These are phyloP conservation scores for Drosophila aff. DNA, from an alignment of 1,140 invertebrate species.

Conservation along the genomic window DNA sequence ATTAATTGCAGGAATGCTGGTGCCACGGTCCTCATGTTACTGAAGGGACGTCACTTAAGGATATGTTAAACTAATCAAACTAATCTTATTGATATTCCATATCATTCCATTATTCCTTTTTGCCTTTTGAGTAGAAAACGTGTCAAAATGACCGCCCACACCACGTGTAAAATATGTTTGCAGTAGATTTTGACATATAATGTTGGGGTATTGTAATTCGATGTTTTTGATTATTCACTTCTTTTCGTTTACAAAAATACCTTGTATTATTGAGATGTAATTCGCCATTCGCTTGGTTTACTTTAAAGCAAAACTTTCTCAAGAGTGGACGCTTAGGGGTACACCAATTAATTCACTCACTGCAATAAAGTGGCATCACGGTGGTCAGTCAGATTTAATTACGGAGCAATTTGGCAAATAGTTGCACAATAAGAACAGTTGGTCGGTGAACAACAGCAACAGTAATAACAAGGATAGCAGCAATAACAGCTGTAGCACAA, in stretches of 20 bases:
- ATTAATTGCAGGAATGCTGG: no score
- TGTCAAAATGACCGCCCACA: no score
- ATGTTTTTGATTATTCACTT: neutral
- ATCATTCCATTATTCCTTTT: no score
- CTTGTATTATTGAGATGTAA: neutral
- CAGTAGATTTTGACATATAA: neutral
- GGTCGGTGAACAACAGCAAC: constrained; percentile 23
- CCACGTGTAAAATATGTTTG: neutral
- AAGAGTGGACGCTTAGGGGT: constrained; percentile 14
- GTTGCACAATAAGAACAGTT: constrained; percentile 54
- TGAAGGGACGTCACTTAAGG: no score
- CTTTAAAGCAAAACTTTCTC: neutral
- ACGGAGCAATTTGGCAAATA: constrained; percentile 58
- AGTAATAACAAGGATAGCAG: constrained; percentile 33
- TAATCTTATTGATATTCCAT: no score
- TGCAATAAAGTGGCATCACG: constrained; percentile 34
- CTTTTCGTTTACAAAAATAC: neutral
- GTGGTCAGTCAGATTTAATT: constrained; percentile 56
- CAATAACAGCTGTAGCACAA: constrained; percentile 24
- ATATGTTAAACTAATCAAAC: no score
- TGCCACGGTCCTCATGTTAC: no score
- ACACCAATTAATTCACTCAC: constrained; percentile 51
- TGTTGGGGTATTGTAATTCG: no score
- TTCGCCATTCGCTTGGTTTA: neutral
- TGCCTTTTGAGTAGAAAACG: no score